These are phyloP conservation scores for Sylvia atricapilla DNA, from an alignment of 2,113 vertebrate species.

Conservation along the genomic window DNA sequence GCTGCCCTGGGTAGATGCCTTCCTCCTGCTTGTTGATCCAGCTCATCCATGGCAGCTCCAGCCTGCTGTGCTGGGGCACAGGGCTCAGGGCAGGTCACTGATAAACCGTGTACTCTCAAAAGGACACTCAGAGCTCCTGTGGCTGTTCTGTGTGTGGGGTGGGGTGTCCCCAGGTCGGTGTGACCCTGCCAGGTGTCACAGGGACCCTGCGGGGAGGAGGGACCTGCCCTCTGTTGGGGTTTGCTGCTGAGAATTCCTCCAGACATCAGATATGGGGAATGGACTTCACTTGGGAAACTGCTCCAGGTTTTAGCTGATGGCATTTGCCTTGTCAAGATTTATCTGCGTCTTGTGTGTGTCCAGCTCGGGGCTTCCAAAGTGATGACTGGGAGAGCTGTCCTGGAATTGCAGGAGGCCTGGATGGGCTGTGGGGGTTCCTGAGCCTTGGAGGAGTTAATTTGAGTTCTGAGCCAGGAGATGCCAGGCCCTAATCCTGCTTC, in stretches of 20 bases:
- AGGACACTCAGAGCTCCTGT: accelerated
- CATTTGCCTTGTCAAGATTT: neutral
- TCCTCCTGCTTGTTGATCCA: accelerated
- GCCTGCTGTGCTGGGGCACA: neutral
- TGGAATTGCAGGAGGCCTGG: neutral
- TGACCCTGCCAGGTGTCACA: accelerated
- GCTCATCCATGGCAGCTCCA: accelerated
- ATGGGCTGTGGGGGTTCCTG: neutral
- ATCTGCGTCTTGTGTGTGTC: neutral
- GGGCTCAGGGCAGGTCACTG: neutral
- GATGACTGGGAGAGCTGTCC: neutral
- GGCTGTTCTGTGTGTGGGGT: neutral
- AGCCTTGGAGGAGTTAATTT: neutral
- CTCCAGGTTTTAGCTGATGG: neutral
- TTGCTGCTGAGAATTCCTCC: neutral
- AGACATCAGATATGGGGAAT: accelerated
- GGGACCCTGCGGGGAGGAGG: accelerated
- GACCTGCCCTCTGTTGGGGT: neutral
- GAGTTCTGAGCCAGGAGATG: neutral
- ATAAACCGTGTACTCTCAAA: accelerated
- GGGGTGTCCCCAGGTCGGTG: neutral
- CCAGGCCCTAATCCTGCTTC: neutral
- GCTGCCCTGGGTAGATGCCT: neutral
- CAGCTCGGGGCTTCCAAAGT: neutral
- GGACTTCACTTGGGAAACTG: neutral